phyloP scores from a whole-genome alignment of 2,888 invertebrate genomes.

The Nymphalis urticae region DNA sequence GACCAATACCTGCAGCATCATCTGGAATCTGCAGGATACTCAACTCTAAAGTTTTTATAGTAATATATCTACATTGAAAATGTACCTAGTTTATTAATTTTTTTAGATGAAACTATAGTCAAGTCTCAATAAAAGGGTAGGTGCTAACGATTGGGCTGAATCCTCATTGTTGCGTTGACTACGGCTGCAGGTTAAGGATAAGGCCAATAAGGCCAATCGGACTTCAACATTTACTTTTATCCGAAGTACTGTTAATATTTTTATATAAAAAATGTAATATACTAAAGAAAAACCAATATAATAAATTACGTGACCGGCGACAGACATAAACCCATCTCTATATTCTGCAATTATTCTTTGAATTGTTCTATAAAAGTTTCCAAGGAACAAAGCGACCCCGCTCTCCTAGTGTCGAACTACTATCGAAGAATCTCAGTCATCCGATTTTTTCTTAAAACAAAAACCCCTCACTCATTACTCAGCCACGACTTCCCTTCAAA shows the following conservation, averaged over 20 bases:
- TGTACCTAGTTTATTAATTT: no score
- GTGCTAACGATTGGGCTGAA: no score
- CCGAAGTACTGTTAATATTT: neutral
- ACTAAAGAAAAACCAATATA: neutral
- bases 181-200: no score
- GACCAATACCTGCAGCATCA: no score
- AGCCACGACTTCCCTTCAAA: constrained; percentile 53
- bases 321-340: constrained; percentile 22
- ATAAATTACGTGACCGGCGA: constrained; percentile 22
- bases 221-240: no score
- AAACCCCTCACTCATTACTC: constrained; percentile 52
- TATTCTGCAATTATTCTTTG: constrained; percentile 36
- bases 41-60: no score
- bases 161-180: no score
- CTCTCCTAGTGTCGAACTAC: constrained; percentile 31
- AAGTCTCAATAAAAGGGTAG: no score
- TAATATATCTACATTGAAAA: no score
- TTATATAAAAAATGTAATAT: neutral
- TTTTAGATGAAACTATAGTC: no score
- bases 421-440: constrained; percentile 41
- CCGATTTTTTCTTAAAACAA: constrained; percentile 55
- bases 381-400: constrained; percentile 36
- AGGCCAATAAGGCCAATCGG: no score
- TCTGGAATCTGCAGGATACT: no score
- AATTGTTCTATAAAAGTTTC: constrained; percentile 36